phyloP scores from a whole-genome alignment of 2,888 invertebrate species.

The Melangyna quadrimaculata region DNA sequence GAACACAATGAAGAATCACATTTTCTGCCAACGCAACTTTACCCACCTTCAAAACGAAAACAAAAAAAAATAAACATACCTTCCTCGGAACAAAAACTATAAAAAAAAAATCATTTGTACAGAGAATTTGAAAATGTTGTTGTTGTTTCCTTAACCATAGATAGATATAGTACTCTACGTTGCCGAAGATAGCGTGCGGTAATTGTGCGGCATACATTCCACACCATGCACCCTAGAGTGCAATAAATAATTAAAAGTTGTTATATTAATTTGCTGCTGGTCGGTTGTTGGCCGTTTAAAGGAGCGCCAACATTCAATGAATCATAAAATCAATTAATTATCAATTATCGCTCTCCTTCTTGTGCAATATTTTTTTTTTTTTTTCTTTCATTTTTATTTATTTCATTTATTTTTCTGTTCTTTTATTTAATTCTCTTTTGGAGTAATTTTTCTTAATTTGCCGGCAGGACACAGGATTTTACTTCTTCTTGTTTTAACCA shows the following conservation, averaged over 20 bases:
- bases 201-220: constrained; percentile 14
- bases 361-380: background rate
- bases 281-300: constrained; percentile 48
- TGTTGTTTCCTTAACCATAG: background rate
- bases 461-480: background rate
- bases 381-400: background rate
- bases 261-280: constrained; percentile 65
- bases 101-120: background rate
- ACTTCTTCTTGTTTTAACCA: background rate
- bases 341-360: constrained; percentile 64
- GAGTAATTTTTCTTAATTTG: constrained; percentile 69
- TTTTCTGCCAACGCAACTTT: background rate
- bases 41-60: background rate
- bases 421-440: constrained; percentile 12
- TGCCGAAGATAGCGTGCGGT: constrained; percentile 10
- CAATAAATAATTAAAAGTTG: constrained; percentile 69
- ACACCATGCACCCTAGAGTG: constrained; percentile 35
- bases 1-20: background rate
- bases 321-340: constrained; percentile 72
- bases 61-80: background rate
- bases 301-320: constrained; percentile 54
- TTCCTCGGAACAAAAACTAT: background rate
- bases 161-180: background rate
- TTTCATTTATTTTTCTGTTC: background rate
- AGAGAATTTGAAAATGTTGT: background rate